Evolutionary conservation across 2,888 invertebrate species (phyloP), one percentile per base, ranked within the genome.

Genomic region (Caenorhabditis drosophilae): DNA sequence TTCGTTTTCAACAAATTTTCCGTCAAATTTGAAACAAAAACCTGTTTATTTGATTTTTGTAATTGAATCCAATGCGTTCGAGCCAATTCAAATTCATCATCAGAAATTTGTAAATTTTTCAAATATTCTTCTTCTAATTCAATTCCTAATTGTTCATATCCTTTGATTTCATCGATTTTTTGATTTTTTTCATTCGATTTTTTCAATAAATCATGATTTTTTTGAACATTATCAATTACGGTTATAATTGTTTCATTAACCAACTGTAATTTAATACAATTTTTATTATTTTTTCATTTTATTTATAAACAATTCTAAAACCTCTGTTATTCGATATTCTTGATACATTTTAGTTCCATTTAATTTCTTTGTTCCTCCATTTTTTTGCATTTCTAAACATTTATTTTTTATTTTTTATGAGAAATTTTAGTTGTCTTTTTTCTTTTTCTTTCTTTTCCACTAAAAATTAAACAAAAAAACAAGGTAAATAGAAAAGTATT

Each of bases 31-130:
- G 4, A 15, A 38, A 45, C 20, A 45, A 27, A 23, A 12, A 76
- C 77, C 67, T 80, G 80, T 50, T 72, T 73, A 52, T 78, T 80
- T 20, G 68, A 71, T 51, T 80, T 80, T 35, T 73, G 75, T 26
- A 80, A 59, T 63, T 78, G 79, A 40, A 80, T 78, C 80, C 80
- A 80, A 59, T 80, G 80, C 9, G 77, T 71, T 47, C 79, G 55
- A 7, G 79, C 80, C 35, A 59, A 40, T 23, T 73, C 73, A 34
- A 56, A 58, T 18, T 66, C 66, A 38, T 60, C 67, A 44, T 54
- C 62, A 27, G 40, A 46, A 35, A 58, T 44, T 23, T 44, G 40
- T 38, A 47, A 25, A 46, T 45, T 49, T 31, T 26, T 45, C 6
- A 40, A 46, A 38, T 62, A 53, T 38, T 62, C 53, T 11, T 41